Percentiles rank a stretch among this genome's conserved stretches.
These are phyloP conservation scores for Hololepta plana DNA, from an alignment of 2,888 invertebrate species.

Conservation along the genomic window DNA sequence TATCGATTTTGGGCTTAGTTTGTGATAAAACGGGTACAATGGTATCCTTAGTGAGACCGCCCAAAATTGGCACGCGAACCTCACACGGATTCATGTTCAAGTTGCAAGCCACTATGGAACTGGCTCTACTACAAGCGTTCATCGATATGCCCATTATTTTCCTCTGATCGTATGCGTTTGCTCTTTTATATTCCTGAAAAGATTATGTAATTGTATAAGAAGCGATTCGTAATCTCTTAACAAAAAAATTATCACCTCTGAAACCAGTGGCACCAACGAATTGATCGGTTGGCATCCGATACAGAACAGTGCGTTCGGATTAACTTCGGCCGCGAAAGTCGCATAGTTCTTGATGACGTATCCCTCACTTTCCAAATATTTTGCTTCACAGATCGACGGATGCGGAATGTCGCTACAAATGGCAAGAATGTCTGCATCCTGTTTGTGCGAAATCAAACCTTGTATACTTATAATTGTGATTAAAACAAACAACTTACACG, in stretches of 20 bases:
- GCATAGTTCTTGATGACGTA: no score
- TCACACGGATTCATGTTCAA: constrained; percentile 14
- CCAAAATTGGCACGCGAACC: constrained; percentile 20
- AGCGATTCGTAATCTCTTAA: background rate
- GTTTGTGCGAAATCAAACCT: no score
- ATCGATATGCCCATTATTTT: constrained; percentile 21
- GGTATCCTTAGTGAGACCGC: constrained; percentile 18
- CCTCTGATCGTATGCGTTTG: constrained; percentile 17
- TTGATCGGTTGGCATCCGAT: constrained; percentile 22
- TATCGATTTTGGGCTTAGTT: constrained; percentile 11
- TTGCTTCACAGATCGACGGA: no score
- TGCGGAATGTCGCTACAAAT: no score
- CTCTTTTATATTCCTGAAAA: constrained; percentile 22
- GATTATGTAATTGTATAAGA: constrained; percentile 1
- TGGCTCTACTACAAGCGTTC: no score
- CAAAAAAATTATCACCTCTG: constrained; percentile 16
- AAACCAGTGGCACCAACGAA: constrained; percentile 23
- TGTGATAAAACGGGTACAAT: constrained; percentile 22
- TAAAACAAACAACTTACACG: no score
- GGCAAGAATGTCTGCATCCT: no score
- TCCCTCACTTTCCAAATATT: no score
- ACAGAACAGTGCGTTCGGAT: constrained; percentile 20
- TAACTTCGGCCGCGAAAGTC: constrained; percentile 21
- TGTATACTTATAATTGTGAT: no score
- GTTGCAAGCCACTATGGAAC: constrained; percentile 15